Base-by-base conservation (phyloP, 2,797 vertebrate genomes). In the Sylvia borin region DNA sequence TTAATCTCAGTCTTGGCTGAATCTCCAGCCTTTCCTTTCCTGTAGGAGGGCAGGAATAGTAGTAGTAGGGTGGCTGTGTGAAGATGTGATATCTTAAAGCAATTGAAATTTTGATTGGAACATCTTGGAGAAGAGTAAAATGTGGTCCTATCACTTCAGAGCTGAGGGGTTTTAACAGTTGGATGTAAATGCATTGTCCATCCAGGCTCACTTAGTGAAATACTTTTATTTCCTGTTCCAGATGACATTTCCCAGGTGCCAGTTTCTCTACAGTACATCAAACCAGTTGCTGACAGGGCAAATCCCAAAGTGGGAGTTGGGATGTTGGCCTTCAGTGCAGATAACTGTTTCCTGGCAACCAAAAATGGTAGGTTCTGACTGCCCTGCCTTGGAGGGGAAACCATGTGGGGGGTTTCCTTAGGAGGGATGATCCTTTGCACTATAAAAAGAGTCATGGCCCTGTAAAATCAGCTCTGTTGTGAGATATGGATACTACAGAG, bases 231-330 rank as follows among this genome's bases (percentile, higher is more conserved):
- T 95, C 72, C 13, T 16, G 5, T 97, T 97, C n/a, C 93, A 99
- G 99, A 99, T 88, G 99, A 99, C 79, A 96, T 99, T 70, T 95
- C 92, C 68, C 85, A 97, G 11, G 78, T 97, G 50, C 99, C 99
- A 1, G 96, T 98, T 81, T 98, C 99, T 55, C 92, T 99, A 62
- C 98, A 98, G 73, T 98, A 97, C 1, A 90, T 98, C 76, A 99
- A 99, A 95, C 99, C 99, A 3, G 98, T 98, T 38, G 93, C 97
- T 4, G 99, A 99, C 95, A 97, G 99, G 74, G 99, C 99, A 9
- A 99, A 99, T 97, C 99, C 99, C 31, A 99, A 98, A 97, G 98
- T 99, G 9, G 99, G 99, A 27, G 65, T 99, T 7, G 99, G 99
- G 65, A 95, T 97, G 65, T 65, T 99, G 97, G 98, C 99, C 6